These are phyloP conservation scores for Ochropleura plecta DNA, from an alignment of 2,888 invertebrate genomes.

Conservation along the genomic window DNA sequence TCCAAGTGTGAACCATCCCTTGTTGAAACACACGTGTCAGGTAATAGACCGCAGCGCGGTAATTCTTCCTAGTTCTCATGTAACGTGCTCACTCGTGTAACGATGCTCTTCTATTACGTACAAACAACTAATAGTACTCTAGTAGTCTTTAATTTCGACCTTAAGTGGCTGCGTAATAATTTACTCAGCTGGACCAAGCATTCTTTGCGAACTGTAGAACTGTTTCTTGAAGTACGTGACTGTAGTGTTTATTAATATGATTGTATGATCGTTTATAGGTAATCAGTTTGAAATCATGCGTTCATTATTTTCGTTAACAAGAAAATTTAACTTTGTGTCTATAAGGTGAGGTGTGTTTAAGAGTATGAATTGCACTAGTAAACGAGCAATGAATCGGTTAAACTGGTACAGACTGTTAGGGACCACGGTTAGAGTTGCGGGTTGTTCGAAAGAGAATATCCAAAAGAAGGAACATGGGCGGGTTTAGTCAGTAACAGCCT, in stretches of 20 bases:
- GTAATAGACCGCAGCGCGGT: conserved; percentile 67
- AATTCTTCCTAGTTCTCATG: conserved; percentile 78
- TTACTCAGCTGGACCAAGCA: conserved; percentile 42
- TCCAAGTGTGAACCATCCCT: conserved; percentile 6
- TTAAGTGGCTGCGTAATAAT: conserved; percentile 50
- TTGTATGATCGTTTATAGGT: background rate
- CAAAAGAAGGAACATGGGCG: no score
- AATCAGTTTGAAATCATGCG: background rate
- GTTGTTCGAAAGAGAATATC: no score
- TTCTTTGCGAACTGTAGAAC: conserved; percentile 36
- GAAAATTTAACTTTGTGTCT: no score
- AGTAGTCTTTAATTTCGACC: conserved; percentile 60
- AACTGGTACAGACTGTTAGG: no score
- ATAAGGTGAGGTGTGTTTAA: no score
- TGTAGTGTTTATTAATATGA: conserved; percentile 22
- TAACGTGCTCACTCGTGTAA: conserved; percentile 71
- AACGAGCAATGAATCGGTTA: no score
- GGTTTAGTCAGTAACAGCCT: no score
- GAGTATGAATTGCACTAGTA: no score
- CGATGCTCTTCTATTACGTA: conserved; percentile 71
- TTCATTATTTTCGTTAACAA: background rate
- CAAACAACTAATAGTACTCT: conserved; percentile 55
- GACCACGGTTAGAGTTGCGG: no score
- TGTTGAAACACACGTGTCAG: conserved; percentile 60
- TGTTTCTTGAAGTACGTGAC: conserved; percentile 5